Evolutionary conservation across 2,797 vertebrate species (phyloP).

Genomic region (Eidolon dupreanum): DNA sequence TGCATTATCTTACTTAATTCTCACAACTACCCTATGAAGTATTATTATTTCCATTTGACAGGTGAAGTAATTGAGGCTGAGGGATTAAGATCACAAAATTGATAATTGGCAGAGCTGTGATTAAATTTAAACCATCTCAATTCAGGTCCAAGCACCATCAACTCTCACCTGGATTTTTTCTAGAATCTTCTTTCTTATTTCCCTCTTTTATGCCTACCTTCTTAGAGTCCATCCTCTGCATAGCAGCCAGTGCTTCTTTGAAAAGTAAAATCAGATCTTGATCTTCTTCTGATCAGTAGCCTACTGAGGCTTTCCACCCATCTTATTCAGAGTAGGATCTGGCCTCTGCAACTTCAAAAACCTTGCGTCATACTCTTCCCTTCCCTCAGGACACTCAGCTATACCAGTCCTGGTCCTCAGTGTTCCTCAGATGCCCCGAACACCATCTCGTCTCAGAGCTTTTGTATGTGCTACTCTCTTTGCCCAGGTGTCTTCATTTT

Average conservation of each 20-base stretch:
- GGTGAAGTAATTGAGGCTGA: background rate
- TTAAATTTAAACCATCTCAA: background rate
- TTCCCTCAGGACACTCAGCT: too few species aligned
- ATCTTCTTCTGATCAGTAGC: background rate
- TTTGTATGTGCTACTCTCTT: accelerated
- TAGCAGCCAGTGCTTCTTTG: background rate
- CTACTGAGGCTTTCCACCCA: accelerated
- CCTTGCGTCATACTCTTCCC: background rate
- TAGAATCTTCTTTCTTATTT: background rate
- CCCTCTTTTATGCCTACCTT: background rate
- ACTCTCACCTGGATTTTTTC: too few species aligned
- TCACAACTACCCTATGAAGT: background rate
- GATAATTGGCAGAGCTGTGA: background rate
- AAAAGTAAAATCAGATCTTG: background rate
- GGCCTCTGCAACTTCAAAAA: background rate
- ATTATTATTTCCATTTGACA: background rate
- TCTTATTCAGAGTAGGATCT: too few species aligned
- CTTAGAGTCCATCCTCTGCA: accelerated
- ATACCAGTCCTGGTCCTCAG: background rate
- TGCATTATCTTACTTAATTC: background rate
- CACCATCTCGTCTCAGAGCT: background rate
- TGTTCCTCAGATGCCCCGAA: background rate
- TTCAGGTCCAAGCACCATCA: background rate
- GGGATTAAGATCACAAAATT: background rate
- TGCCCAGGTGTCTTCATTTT: too few species aligned